Evolutionary conservation across 2,113 vertebrate species (phyloP).

Genomic region (Pogona vitticeps): DNA sequence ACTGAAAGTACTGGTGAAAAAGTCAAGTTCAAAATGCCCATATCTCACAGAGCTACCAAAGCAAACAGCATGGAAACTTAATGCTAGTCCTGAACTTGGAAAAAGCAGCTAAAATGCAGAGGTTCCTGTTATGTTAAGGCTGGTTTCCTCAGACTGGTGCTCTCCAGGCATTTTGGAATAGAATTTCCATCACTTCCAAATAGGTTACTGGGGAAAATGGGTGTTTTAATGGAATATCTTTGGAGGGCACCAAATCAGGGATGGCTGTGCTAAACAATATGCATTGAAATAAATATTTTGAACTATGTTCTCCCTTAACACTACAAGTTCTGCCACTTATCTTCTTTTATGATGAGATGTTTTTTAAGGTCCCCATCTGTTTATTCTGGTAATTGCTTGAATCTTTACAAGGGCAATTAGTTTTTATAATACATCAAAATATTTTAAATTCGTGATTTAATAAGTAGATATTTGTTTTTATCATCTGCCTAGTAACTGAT

Average conservation of each 20-base stretch:
- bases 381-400: conserved; percentile 29
- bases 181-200: too few species aligned
- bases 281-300: conserved; percentile 23
- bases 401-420: conserved; percentile 43
- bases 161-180: too few species aligned
- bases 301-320: conserved; percentile 13
- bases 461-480: conserved; percentile 44
- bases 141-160: background rate
- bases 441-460: conserved; percentile 37
- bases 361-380: conserved; percentile 27
- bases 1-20: conserved; percentile 8
- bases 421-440: conserved; percentile 20
- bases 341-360: conserved; percentile 33
- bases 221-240: background rate
- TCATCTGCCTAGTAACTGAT: background rate
- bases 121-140: conserved; percentile 8
- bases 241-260: background rate
- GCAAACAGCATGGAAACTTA: conserved; percentile 11
- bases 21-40: conserved; percentile 42
- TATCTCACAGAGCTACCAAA: conserved; percentile 40
- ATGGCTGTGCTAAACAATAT: background rate
- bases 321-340: conserved; percentile 21
- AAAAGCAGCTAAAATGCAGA: background rate
- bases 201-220: too few species aligned
- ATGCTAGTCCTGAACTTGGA: conserved; percentile 17